These are phyloP conservation scores for Cyprinodon diabolis DNA, from an alignment of 2,797 vertebrate genomes.

Conservation along the genomic window DNA sequence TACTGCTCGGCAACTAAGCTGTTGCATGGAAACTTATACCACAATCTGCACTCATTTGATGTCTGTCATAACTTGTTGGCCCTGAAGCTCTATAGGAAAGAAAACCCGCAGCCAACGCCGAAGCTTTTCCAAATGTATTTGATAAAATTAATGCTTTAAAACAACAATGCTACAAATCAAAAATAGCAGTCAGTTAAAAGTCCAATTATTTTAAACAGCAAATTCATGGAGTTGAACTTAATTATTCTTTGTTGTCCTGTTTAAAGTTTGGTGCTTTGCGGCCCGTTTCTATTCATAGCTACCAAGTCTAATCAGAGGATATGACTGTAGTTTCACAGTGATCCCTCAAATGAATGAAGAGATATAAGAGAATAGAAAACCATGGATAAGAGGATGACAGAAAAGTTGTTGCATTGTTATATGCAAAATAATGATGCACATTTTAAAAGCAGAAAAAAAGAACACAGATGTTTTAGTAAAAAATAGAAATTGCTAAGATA, in stretches of 20 bases:
- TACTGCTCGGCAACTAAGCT: conserved; percentile 11
- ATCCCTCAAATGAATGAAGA: conserved; percentile 7
- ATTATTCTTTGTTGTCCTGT: conserved; percentile 56
- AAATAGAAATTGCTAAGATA: conserved; percentile 49
- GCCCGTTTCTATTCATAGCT: conserved; percentile 45
- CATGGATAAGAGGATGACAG: not conserved
- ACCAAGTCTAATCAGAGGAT: conserved; percentile 42
- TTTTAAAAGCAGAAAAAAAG: not conserved
- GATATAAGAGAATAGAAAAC: conserved; percentile 18
- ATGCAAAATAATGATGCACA: not conserved
- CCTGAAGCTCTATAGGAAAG: conserved; percentile 2
- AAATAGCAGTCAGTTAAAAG: conserved; percentile 16
- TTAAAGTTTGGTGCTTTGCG: conserved; percentile 37
- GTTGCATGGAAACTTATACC: conserved; percentile 12
- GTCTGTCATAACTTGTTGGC: conserved; percentile 10
- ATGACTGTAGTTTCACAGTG: not conserved
- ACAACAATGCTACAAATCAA: conserved; percentile 6
- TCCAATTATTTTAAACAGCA: conserved; percentile 27
- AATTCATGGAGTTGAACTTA: conserved; percentile 34
- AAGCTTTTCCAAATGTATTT: not conserved
- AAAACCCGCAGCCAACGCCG: not conserved
- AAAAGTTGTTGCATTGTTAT: not conserved
- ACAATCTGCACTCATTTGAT: not conserved
- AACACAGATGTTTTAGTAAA: not conserved
- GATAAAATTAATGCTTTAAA: conserved; percentile 3